Base-by-base conservation (phyloP, 2,888 invertebrate genomes). In the Ormyrus nitidulus region DNA sequence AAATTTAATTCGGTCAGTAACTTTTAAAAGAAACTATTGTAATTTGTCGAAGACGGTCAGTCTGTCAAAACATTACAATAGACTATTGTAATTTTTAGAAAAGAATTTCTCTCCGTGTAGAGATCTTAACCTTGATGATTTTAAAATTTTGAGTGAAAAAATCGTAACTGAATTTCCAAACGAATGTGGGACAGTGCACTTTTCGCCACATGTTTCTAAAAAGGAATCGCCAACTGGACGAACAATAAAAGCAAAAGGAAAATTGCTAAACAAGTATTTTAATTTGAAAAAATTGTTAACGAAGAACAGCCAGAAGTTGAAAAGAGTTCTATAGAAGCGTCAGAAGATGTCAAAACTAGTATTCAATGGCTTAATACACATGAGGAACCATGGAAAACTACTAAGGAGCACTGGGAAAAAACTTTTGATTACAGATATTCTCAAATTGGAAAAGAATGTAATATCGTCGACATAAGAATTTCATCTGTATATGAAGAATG, bases 341-440 rank as follows among this genome's bases (percentile, higher is more conserved):
- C 66, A 66, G 51, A 49, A 9, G 66, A 66, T 8, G 4, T 66
- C 3, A 34, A 44, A 56, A 8, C 44, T 5, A 70, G 44, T 11
- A 9, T 70, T 6, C 56, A 70, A n/a, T 70, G 70, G 48, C 49
- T 70, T 46, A 7, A 56, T 19, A 70, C 9, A 44, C n/a, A 48
- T 56, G 70, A 70, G 44, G 56, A 70, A 56, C 70, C 70, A 11
- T 70, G 70, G 58, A 58, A 56, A 70, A 56, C 9, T 19, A 56
- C 49, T 9, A 19, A 48, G 10, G 7, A 46, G 5, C 56, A 70
- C n/a, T 70, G 70, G 56, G n/a, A 6, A 46, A n/a, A 11, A 58
- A 70, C 70, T 9, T 44, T 6, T 48, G 56, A 56, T 13, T 70
- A 44, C 11, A 56, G 58, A 46, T 11, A 7, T 44, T 56, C 46